These are phyloP conservation scores for Pangasius sanitwongsei DNA, from an alignment of 2,797 vertebrate species.

Conservation along the genomic window DNA sequence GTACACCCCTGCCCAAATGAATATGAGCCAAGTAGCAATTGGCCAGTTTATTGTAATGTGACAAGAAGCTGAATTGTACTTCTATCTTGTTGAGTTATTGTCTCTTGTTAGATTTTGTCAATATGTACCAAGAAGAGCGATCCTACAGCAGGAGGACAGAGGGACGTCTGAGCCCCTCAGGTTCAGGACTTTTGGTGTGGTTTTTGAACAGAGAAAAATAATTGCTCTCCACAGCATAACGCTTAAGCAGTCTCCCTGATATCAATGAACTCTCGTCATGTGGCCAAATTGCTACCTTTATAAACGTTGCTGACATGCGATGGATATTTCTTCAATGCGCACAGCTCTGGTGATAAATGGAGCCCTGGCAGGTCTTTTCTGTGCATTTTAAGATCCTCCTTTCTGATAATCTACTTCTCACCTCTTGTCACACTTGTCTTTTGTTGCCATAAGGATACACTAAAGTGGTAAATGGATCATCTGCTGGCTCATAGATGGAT, in stretches of 20 bases:
- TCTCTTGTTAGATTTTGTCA: constrained; percentile 23
- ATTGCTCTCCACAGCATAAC: constrained; percentile 52
- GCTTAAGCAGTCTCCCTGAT: constrained; percentile 56
- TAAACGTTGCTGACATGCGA: constrained; percentile 66
- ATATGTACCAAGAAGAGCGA: constrained; percentile 7
- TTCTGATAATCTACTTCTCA: constrained; percentile 36
- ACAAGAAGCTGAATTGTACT: constrained; percentile 47
- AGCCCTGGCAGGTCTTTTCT: constrained; percentile 57
- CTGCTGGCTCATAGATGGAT: constrained; percentile 43
- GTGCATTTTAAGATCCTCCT: constrained; percentile 57
- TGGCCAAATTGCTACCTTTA: constrained; percentile 64
- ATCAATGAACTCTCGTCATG: constrained; percentile 68
- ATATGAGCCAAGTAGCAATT: background rate
- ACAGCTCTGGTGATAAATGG: constrained; percentile 66
- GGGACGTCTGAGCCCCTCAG: constrained; percentile 56
- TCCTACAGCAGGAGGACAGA: constrained; percentile 51
- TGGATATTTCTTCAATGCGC: constrained; percentile 62
- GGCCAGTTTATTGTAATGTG: background rate
- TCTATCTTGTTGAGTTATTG: constrained; percentile 52
- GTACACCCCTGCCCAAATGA: background rate
- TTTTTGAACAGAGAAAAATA: constrained; percentile 65
- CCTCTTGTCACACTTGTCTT: constrained; percentile 47
- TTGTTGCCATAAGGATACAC: constrained; percentile 17
- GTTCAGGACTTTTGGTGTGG: constrained; percentile 60
- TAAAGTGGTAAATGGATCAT: constrained; percentile 38